Evolutionary conservation across 2,113 vertebrate genomes (phyloP).

Genomic region (Parus major): DNA sequence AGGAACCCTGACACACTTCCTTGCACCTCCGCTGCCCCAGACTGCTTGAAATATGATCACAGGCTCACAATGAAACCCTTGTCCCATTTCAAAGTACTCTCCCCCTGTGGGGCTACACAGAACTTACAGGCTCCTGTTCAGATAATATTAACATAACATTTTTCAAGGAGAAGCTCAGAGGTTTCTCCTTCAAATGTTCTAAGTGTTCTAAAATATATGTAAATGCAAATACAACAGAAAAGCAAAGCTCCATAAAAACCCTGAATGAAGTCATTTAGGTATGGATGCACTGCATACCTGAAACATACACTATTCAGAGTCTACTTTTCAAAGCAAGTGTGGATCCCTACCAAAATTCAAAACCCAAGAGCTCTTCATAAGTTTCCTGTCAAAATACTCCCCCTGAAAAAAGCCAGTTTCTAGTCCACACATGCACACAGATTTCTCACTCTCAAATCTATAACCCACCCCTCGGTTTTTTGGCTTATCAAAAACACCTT

Average conservation of each 20-base stretch:
- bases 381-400: not conserved
- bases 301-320: not conserved
- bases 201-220: not conserved
- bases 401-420: not conserved
- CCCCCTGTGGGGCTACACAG: not conserved
- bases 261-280: not conserved
- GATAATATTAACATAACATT: not conserved
- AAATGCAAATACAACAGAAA: not conserved
- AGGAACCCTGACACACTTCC: not conserved
- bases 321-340: not conserved
- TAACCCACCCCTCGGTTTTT: not conserved
- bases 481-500: not conserved
- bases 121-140: not conserved
- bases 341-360: not conserved
- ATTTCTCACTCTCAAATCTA: not conserved
- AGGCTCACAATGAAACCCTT: not conserved
- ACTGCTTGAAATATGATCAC: not conserved
- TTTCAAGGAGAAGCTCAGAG: not conserved
- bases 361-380: not conserved
- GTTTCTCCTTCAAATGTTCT: not conserved
- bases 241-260: not conserved
- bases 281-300: not conserved
- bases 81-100: not conserved
- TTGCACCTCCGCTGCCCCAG: not conserved
- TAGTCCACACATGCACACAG: not conserved